Evolutionary conservation across 2,888 invertebrate genomes (phyloP).

Genomic region (Nematopogon swammerdamellus): DNA sequence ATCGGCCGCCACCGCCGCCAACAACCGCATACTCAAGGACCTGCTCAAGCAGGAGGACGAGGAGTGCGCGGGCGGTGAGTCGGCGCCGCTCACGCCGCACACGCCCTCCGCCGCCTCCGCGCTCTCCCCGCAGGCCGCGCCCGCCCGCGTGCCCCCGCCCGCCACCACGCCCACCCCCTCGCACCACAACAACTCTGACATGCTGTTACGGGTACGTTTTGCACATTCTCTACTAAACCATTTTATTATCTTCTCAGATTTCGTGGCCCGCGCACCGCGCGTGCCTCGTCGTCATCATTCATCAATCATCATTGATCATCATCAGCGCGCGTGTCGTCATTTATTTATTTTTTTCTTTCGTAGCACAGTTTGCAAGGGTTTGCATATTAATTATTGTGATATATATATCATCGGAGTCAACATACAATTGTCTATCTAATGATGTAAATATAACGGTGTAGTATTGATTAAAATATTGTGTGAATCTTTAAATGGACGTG

Average conservation of each 20-base stretch:
- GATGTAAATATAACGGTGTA: no score
- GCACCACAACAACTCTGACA: slow-evolving; percentile 45
- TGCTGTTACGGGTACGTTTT: slow-evolving; percentile 49
- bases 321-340: no score
- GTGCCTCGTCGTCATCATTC: no score
- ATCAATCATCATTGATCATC: no score
- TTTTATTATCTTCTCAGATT: slow-evolving; percentile 2
- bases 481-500: no score
- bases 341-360: no score
- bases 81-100: slow-evolving; percentile 41
- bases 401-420: no score
- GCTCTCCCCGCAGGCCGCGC: slow-evolving; percentile 19
- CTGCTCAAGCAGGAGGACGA: slow-evolving; percentile 46
- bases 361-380: no score
- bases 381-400: no score
- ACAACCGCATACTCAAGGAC: slow-evolving; percentile 39
- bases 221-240: not conserved
- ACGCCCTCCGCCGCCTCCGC: slow-evolving; percentile 29
- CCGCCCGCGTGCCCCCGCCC: slow-evolving; percentile 13
- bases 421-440: not conserved
- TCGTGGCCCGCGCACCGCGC: no score
- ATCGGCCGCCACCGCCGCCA: slow-evolving; percentile 25
- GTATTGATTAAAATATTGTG: no score
- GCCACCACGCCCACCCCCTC: slow-evolving; percentile 6
- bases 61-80: slow-evolving; percentile 32